Percentiles rank a stretch among this genome's conserved stretches.
These are phyloP conservation scores for Burhinus oedicnemus DNA, from an alignment of 2,113 vertebrate species.

Conservation along the genomic window DNA sequence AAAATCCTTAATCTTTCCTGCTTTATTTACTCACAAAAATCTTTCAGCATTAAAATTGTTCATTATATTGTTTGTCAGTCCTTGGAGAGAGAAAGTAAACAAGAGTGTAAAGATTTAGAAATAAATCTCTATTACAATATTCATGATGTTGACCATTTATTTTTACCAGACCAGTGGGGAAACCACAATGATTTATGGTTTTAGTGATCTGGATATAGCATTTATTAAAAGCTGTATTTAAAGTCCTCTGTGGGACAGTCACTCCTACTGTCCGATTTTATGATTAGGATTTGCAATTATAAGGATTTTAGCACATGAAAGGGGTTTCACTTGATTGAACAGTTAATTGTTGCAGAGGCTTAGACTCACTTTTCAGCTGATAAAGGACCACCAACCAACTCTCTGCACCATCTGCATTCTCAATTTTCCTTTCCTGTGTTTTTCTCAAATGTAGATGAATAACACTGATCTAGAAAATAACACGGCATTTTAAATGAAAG, in stretches of 20 bases:
- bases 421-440: not conserved
- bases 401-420: not conserved
- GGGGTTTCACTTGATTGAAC: not conserved
- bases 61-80: not conserved
- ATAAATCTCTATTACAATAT: slow-evolving; percentile 26
- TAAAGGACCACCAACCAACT: not conserved
- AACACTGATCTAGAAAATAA: not conserved
- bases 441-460: not conserved
- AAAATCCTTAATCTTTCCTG: not conserved
- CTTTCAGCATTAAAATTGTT: not conserved
- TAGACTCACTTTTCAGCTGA: not conserved
- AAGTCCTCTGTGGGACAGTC: not conserved
- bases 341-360: slow-evolving; percentile 17
- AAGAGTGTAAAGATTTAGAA: not conserved
- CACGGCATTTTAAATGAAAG: not conserved
- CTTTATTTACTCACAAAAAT: not conserved
- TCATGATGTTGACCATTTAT: not conserved
- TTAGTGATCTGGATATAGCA: not conserved
- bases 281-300: slow-evolving; percentile 45
- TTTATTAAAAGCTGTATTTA: slow-evolving; percentile 40
- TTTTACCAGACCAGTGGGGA: not conserved
- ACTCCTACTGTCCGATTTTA: slow-evolving; percentile 8
- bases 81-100: not conserved
- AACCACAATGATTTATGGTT: not conserved
- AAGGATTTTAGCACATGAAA: slow-evolving; percentile 52